phyloP scores from a whole-genome alignment of 2,888 invertebrate species.

The Elmis aenea region DNA sequence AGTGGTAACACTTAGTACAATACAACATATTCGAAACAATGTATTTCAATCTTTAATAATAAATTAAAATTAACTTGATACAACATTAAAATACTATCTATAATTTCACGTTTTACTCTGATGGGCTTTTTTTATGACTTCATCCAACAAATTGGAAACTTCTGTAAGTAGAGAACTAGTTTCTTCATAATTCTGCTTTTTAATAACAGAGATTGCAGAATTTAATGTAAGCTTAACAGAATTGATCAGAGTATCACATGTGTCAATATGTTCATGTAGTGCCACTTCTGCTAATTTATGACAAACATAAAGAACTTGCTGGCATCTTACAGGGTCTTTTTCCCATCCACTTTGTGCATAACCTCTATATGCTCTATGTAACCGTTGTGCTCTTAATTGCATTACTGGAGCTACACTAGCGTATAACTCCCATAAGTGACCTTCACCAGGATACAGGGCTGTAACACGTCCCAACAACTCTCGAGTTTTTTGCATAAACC shows the following conservation, averaged over 20 bases:
- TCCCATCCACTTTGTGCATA: slow-evolving; percentile 62
- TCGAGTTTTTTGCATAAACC: slow-evolving; percentile 54
- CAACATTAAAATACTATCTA: too few species aligned
- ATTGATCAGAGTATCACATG: slow-evolving; percentile 34
- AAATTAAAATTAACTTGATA: too few species aligned
- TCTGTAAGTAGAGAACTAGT: slow-evolving; percentile 35
- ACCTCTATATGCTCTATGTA: slow-evolving; percentile 73
- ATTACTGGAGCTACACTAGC: slow-evolving; percentile 62
- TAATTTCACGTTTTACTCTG: too few species aligned
- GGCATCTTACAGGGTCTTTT: slow-evolving; percentile 54
- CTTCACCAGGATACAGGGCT: slow-evolving; percentile 61
- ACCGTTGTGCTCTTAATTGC: slow-evolving; percentile 60
- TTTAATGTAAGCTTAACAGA: slow-evolving; percentile 38
- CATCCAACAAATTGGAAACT: slow-evolving; percentile 22
- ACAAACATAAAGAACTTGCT: slow-evolving; percentile 59
- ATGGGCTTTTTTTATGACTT: slow-evolving; percentile 31
- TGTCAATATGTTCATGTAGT: slow-evolving; percentile 45
- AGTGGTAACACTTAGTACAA: too few species aligned
- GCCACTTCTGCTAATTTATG: slow-evolving; percentile 55
- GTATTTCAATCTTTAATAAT: too few species aligned
- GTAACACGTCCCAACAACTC: slow-evolving; percentile 73
- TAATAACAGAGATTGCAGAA: slow-evolving; percentile 43
- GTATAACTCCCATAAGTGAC: slow-evolving; percentile 78
- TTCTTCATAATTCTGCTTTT: slow-evolving; percentile 41
- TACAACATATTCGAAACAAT: too few species aligned